phyloP scores from a whole-genome alignment of 2,113 vertebrate species.

The Melanostigma gelatinosum region DNA sequence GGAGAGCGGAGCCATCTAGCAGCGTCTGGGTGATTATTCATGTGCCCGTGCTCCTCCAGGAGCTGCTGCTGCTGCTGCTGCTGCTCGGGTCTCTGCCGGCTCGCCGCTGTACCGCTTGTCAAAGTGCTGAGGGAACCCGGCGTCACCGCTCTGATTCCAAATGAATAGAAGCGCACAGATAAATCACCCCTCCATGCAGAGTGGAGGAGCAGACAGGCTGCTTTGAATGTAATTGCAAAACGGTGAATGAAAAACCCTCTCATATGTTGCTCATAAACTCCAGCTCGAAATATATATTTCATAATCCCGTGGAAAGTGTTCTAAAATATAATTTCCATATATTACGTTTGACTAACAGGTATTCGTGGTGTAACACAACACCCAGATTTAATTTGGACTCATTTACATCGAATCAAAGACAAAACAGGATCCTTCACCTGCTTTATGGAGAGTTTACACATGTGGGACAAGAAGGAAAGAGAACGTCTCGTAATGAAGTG shows the following conservation, averaged over 20 bases:
- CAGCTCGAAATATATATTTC: conserved; percentile 30
- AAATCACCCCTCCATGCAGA: conserved; percentile 63
- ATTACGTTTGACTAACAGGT: conserved; percentile 25
- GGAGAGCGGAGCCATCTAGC: conserved; percentile 63
- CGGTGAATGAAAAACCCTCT: conserved; percentile 53
- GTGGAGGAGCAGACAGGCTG: conserved; percentile 42
- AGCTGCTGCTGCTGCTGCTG: conserved; percentile 27
- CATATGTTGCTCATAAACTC: conserved; percentile 48
- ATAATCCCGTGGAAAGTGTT: conserved; percentile 26
- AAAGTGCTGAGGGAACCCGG: conserved; percentile 53
- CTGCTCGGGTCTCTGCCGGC: conserved; percentile 33
- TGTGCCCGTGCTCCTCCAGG: conserved; percentile 47
- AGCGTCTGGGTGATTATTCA: conserved; percentile 72
- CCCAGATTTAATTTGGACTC: conserved; percentile 34
- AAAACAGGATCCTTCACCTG: conserved; percentile 20
- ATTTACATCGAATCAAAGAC: conserved; percentile 40
- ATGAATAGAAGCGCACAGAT: conserved; percentile 55
- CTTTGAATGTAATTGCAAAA: conserved; percentile 56
- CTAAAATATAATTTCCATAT: conserved; percentile 39
- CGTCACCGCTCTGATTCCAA: conserved; percentile 50
- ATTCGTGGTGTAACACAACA: neutral
- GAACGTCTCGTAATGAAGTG: too few relatives aligned
- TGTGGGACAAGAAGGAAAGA: neutral
- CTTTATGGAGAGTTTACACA: neutral
- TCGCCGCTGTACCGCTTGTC: conserved; percentile 48